Evolutionary conservation across 2,113 vertebrate genomes (phyloP), one percentile per base, ranked within the genome.

Genomic region (Chaenogobius annularis): DNA sequence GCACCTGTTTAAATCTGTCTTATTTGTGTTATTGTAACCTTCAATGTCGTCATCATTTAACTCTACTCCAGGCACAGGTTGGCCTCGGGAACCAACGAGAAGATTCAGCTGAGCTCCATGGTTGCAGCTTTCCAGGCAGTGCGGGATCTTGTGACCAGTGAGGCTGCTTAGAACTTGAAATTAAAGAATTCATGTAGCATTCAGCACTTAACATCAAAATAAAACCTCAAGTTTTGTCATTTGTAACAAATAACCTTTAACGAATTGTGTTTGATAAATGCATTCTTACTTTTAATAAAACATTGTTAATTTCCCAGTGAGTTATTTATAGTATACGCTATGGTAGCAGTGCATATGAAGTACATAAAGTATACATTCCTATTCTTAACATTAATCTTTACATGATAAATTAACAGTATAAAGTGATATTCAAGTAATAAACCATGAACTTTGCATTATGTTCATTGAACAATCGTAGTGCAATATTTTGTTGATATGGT

Each of bases 41-140:
- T 63, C 14, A 9, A 17, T 20, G 61, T 19, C 2, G 8, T 63
- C 15, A 40, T 19, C 5, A 63, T 17, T 10, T 65, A 15, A 69
- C 2, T 0, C 46, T 52, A 73, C 70, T 1, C 74, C 64, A 99
- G 98, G 90, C 95, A 99, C 88, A 92, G 96, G 3, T 82, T 99
- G 35, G 94, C 98, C 1, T 95, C 94, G 0, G 97, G 98, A 37
- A 97, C 96, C 70, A 95, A 83, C 0, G 98, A 99, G 86, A 99
- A 97, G 93, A 96, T 98, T 78, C 98, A 99, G 94, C 93, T 99
- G 74, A 97, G 97, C 83, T 96, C 97, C 50, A 95, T 99, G 90
- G 93, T 99, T 0, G 97, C 95, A 0, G 96, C 98, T 1, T 99
- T 99, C 90, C 98, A 99, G 80, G 94, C 95, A 52, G 96, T 96